phyloP scores from a whole-genome alignment of 2,888 invertebrate species.

The Therioaphis trifolii region DNA sequence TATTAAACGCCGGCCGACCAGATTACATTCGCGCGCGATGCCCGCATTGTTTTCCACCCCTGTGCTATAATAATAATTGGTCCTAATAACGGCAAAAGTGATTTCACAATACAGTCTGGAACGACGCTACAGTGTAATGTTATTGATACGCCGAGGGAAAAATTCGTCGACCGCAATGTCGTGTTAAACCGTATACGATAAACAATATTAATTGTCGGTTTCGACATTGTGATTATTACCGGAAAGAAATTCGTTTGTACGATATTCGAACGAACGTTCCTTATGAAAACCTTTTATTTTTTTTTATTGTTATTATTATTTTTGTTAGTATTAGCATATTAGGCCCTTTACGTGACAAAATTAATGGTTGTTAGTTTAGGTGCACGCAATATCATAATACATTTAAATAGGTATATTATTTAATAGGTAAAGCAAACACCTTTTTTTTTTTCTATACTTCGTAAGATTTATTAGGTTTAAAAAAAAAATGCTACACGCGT shows the following conservation, averaged over 20 bases:
- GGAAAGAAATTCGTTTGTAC: not conserved
- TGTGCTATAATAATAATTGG: slow-evolving; percentile 32
- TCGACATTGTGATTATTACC: too few relatives aligned
- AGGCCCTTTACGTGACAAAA: not conserved
- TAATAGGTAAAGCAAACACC: slow-evolving; percentile 30
- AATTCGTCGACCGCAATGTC: not conserved
- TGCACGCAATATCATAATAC: not conserved
- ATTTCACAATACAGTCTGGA: slow-evolving; percentile 46
- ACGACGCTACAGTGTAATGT: not conserved
- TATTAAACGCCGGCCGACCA: slow-evolving; percentile 13
- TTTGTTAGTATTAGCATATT: too few relatives aligned
- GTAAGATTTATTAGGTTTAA: slow-evolving; percentile 43
- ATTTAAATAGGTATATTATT: slow-evolving; percentile 43
- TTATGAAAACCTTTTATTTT: slow-evolving; percentile 17
- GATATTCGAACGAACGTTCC: not conserved
- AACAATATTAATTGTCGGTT: too few relatives aligned
- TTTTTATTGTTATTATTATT: too few relatives aligned
- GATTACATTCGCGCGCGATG: not conserved
- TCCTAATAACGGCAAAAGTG: slow-evolving; percentile 17
- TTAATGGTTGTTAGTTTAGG: slow-evolving; percentile 43
- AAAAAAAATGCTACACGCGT: not conserved
- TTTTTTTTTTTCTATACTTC: slow-evolving; percentile 15
- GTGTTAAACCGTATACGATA: not conserved
- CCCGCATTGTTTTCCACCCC: slow-evolving; percentile 45
- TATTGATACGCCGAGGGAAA: slow-evolving; percentile 14